phyloP scores from a whole-genome alignment of 2,797 vertebrate species.

The Spinibarbus caldwelli region DNA sequence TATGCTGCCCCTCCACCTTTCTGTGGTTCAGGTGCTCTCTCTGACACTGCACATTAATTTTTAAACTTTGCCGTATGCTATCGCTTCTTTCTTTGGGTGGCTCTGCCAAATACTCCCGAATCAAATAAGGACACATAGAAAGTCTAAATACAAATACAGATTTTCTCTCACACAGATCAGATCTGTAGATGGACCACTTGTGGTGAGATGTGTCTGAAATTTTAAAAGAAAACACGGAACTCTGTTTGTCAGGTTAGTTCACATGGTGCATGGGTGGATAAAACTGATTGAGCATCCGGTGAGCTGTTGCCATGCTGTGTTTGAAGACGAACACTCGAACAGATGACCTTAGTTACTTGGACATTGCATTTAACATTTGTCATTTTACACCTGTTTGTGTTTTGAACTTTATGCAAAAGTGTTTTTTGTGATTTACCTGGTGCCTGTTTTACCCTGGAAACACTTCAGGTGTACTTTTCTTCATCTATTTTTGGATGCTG shows the following conservation, averaged over 20 bases:
- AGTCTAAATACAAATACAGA: constrained; percentile 14
- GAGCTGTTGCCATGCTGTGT: neutral
- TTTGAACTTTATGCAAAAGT: neutral
- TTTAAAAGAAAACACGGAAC: neutral
- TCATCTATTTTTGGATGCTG: constrained; percentile 12
- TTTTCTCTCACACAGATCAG: neutral
- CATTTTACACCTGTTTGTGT: constrained; percentile 10
- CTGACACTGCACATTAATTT: constrained; percentile 67
- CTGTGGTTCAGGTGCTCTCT: constrained; percentile 51
- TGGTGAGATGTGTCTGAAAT: neutral
- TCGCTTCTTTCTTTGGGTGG: constrained; percentile 66
- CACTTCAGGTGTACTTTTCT: constrained; percentile 5
- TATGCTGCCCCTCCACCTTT: constrained; percentile 34
- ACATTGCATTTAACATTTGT: neutral
- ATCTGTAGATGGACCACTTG: neutral
- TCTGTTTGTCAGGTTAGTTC: neutral
- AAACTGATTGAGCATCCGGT: neutral
- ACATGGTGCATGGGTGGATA: neutral
- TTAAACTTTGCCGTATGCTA: constrained; percentile 73
- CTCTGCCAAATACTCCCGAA: constrained; percentile 64
- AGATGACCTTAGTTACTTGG: neutral
- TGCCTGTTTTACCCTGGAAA: constrained; percentile 10
- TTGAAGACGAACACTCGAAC: neutral
- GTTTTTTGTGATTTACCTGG: neutral
- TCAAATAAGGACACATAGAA: constrained; percentile 53